Percentiles rank a stretch among this genome's conserved stretches.
These are phyloP conservation scores for Drosophila quasianomalipes DNA, from an alignment of 2,888 invertebrate species.

Conservation along the genomic window DNA sequence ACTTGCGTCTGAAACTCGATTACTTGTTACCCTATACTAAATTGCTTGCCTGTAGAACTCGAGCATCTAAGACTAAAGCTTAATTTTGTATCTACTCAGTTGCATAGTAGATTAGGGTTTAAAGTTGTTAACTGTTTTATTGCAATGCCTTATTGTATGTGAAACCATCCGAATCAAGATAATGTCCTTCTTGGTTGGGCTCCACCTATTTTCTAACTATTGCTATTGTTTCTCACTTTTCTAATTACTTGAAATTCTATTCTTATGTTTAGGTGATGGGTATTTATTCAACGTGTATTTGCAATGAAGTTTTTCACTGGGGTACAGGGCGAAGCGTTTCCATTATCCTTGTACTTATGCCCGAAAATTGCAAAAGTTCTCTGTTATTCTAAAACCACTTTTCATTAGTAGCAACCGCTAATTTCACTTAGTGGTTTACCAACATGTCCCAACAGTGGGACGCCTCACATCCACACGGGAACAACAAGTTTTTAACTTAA, in stretches of 20 bases:
- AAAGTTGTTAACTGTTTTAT: neutral
- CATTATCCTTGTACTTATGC: slow-evolving; percentile 50
- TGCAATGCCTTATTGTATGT: neutral
- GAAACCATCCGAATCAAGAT: too few species aligned
- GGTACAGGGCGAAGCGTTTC: slow-evolving; percentile 18
- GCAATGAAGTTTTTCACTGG: slow-evolving; percentile 25
- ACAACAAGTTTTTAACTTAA: slow-evolving; percentile 61
- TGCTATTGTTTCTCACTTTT: neutral
- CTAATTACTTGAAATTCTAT: neutral
- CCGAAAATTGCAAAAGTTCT: slow-evolving; percentile 62
- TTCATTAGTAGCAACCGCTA: slow-evolving; percentile 80
- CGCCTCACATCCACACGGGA: slow-evolving; percentile 10
- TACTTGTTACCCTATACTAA: slow-evolving; percentile 7
- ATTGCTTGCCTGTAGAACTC: neutral
- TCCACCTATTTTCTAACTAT: neutral
- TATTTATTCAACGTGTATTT: slow-evolving; percentile 14
- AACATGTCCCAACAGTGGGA: slow-evolving; percentile 64
- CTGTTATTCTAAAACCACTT: slow-evolving; percentile 64
- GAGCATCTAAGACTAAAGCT: neutral
- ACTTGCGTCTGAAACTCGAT: neutral
- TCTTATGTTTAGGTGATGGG: neutral
- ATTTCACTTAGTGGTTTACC: slow-evolving; percentile 77
- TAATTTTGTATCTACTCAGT: neutral
- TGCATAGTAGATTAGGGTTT: neutral
- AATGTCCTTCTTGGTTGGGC: neutral